Evolutionary conservation across 2,797 vertebrate genomes (phyloP).

Genomic region (Poecilia picta): DNA sequence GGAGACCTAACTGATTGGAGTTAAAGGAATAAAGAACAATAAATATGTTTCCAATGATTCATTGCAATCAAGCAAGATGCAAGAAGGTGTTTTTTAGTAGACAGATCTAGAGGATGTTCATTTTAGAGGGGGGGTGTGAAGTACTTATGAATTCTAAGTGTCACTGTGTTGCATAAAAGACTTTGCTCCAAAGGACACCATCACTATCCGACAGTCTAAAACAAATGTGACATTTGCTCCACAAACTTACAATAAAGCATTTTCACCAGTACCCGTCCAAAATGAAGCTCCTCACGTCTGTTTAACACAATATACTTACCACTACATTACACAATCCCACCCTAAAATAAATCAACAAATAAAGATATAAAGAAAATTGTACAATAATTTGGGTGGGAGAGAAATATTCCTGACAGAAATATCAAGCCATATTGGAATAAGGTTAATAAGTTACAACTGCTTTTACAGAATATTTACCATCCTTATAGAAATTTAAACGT

Average conservation of each 20-base stretch:
- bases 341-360: not conserved
- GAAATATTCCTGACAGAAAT: not conserved
- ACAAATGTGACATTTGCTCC: not conserved
- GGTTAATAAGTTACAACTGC: not conserved
- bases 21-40: slow-evolving; percentile 34
- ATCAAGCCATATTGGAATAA: not conserved
- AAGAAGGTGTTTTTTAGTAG: slow-evolving; percentile 63
- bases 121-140: not conserved
- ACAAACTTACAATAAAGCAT: not conserved
- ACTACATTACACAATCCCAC: not conserved
- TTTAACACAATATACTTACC: not conserved
- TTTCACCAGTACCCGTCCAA: not conserved
- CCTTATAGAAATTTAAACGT: not conserved
- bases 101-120: not conserved
- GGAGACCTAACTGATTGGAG: slow-evolving; percentile 36
- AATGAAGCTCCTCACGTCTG: not conserved
- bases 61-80: slow-evolving; percentile 72
- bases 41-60: slow-evolving; percentile 54
- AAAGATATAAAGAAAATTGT: not conserved
- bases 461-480: not conserved
- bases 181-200: not conserved
- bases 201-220: not conserved
- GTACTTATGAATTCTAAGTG: not conserved
- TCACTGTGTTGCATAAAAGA: not conserved
- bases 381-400: not conserved